phyloP scores from a whole-genome alignment of 1,140 invertebrate genomes.

The Drosophila busckii region DNA sequence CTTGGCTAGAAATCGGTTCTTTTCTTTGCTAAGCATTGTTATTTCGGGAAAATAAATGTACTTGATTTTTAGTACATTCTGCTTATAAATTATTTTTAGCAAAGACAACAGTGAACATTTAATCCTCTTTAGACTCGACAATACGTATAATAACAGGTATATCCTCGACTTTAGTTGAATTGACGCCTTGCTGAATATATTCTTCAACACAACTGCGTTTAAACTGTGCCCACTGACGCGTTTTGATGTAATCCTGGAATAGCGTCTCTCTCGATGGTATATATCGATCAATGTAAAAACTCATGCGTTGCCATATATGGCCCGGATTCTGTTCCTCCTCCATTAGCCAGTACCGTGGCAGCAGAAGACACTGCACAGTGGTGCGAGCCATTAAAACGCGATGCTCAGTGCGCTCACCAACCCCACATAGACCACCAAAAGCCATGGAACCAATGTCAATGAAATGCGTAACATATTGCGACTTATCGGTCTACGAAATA shows the following conservation, averaged over 20 bases:
- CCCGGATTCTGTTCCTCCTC: conserved; percentile 80
- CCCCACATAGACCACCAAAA: conserved; percentile 63
- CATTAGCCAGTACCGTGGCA: conserved; percentile 82
- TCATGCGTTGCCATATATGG: conserved; percentile 82
- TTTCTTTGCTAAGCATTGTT: no score
- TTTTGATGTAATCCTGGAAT: conserved; percentile 79
- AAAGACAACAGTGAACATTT: not conserved
- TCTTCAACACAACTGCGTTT: conserved; percentile 75
- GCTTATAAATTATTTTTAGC: no score
- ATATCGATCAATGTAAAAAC: conserved; percentile 80
- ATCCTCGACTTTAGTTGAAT: conserved; percentile 50
- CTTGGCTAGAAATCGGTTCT: no score
- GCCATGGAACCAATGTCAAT: conserved; percentile 66
- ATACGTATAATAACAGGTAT: conserved; percentile 72
- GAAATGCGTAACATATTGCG: conserved; percentile 44
- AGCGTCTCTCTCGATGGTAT: conserved; percentile 80
- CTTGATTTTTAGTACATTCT: no score
- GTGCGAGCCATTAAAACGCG: conserved; percentile 80
- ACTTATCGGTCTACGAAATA: not conserved
- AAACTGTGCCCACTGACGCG: conserved; percentile 80
- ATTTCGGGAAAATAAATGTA: no score
- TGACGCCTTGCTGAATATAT: conserved; percentile 19
- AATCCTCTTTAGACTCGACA: conserved; percentile 34
- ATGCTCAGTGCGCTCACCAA: conserved; percentile 81
- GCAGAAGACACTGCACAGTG: conserved; percentile 80